Conservation (phyloP, 2,888 invertebrate genomes). For the Drosophila monieri region DNA sequence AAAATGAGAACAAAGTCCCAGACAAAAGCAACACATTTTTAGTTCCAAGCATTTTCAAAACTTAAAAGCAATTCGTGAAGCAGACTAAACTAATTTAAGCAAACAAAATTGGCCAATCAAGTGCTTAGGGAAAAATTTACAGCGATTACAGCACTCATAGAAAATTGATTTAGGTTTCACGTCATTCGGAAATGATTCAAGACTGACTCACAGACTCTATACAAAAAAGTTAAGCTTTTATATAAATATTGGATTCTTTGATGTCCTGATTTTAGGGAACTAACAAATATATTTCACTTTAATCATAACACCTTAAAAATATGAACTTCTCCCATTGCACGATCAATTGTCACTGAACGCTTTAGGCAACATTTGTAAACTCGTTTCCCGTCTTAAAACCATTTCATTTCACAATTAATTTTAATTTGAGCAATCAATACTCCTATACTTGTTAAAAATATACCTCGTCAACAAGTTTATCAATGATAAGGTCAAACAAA, state of each 20-base stretch:
- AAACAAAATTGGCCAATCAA: constrained; percentile 22
- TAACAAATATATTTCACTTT: too few species aligned
- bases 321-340: neutral
- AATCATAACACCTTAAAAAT: neutral
- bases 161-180: constrained; percentile 4
- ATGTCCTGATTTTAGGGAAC: too few species aligned
- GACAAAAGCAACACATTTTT: neutral
- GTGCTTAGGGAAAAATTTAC: neutral
- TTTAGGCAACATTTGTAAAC: neutral
- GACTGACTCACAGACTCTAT: too few species aligned
- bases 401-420: neutral
- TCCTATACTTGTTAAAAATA: neutral
- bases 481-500: neutral
- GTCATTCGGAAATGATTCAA: neutral
- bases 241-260: too few species aligned
- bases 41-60: neutral
- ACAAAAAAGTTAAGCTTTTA: too few species aligned
- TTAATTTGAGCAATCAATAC: neutral
- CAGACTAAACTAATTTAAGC: neutral
- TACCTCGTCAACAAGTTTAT: neutral
- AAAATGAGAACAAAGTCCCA: constrained; percentile 12
- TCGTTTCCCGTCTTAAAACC: neutral
- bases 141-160: neutral
- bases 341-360: neutral
- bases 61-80: neutral